Conservation (phyloP, 2,888 invertebrate genomes). For the Patella depressa region DNA sequence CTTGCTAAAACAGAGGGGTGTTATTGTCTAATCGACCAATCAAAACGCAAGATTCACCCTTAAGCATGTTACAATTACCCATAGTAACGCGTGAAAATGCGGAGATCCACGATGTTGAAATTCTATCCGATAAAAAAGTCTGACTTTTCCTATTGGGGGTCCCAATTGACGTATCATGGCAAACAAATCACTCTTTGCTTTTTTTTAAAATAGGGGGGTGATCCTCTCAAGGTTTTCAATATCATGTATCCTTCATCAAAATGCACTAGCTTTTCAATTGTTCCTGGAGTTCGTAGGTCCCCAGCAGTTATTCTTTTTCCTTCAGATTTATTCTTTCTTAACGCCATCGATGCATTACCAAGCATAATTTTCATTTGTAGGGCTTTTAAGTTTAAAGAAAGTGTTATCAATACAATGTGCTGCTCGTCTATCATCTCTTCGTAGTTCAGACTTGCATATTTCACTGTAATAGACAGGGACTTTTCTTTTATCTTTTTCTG, state of each 20-base stretch:
- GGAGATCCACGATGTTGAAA: constrained; percentile 50
- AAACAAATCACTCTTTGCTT: constrained; percentile 29
- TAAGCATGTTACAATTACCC: no score
- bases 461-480: neutral
- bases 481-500: neutral
- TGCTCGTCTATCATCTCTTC: neutral
- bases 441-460: neutral
- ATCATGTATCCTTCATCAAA: constrained; percentile 26
- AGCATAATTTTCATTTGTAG: constrained; percentile 6
- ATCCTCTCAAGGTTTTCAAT: constrained; percentile 25
- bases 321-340: neutral
- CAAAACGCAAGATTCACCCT: no score
- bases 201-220: constrained; percentile 19
- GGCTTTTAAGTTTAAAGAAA: neutral
- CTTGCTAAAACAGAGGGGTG: no score
- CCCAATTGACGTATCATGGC: constrained; percentile 44
- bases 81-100: constrained; percentile 43
- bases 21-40: no score
- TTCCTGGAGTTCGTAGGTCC: neutral
- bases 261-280: neutral
- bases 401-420: neutral
- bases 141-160: constrained; percentile 36
- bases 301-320: neutral
- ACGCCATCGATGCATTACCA: neutral
- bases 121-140: constrained; percentile 45